phyloP scores from a whole-genome alignment of 2,888 invertebrate species.

The Plutella xylostella region DNA sequence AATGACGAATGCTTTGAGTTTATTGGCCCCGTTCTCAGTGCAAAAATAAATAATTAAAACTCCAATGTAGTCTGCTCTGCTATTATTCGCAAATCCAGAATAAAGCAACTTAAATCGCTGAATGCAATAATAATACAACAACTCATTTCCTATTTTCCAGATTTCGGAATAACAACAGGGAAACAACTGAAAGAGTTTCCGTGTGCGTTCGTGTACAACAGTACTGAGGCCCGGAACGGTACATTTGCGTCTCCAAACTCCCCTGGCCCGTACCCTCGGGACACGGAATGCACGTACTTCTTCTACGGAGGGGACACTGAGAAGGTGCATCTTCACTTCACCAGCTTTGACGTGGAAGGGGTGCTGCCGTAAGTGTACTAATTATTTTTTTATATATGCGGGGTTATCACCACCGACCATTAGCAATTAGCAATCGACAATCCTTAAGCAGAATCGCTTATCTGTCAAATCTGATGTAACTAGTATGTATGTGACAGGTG shows the following conservation, averaged over 20 bases:
- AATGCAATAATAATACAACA: too few relatives aligned
- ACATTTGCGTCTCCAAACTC: conserved; percentile 91
- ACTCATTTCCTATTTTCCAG: conserved; percentile 53
- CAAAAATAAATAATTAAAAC: too few relatives aligned
- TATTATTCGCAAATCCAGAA: too few relatives aligned
- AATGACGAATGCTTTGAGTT: too few relatives aligned
- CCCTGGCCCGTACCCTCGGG: conserved; percentile 90
- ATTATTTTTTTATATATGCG: too few relatives aligned
- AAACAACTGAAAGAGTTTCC: conserved; percentile 80
- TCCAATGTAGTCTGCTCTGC: too few relatives aligned
- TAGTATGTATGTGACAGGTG: too few relatives aligned
- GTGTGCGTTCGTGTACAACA: conserved; percentile 91
- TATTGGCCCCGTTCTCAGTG: too few relatives aligned
- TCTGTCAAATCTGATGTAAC: too few relatives aligned
- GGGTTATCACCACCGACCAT: too few relatives aligned
- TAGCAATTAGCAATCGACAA: not conserved
- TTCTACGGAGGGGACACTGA: conserved; percentile 85
- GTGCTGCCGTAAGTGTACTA: conserved; percentile 85
- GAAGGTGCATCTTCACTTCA: conserved; percentile 86
- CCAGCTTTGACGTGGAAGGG: conserved; percentile 95
- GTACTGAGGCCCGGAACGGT: conserved; percentile 82
- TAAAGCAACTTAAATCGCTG: too few relatives aligned
- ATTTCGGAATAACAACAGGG: conserved; percentile 89
- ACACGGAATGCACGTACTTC: conserved; percentile 92
- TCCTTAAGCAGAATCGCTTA: too few relatives aligned